A percentile compares a stretch with the other conserved stretches of the same genome.
Conservation (phyloP, 2,113 vertebrate species). For the Mormyrus lacerda region DNA sequence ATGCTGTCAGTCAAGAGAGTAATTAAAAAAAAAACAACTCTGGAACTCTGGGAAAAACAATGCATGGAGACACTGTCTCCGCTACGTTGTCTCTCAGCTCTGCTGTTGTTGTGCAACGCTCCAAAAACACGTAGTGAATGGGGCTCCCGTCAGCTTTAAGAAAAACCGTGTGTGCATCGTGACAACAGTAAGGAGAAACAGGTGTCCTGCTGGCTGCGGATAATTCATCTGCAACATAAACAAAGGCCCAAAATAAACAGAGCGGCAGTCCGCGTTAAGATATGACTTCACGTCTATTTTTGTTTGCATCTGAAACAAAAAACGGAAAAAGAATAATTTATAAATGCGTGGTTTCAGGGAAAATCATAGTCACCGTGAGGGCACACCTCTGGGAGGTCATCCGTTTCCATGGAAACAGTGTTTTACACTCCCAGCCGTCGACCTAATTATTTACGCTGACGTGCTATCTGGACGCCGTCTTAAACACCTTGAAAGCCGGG, state of each 20-base stretch:
- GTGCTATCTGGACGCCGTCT: conserved; percentile 7
- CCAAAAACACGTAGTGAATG: conserved; percentile 29
- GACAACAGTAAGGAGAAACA: conserved; percentile 49
- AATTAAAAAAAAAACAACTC: not conserved
- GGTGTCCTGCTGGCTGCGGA: conserved; percentile 29
- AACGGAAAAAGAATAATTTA: not conserved
- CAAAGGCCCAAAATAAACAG: not conserved
- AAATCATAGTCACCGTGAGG: not conserved
- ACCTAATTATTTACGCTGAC: not conserved
- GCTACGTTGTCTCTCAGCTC: not conserved
- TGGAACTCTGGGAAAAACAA: not conserved
- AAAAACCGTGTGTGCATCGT: conserved; percentile 30
- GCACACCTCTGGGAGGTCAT: not conserved
- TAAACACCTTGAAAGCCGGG: not conserved
- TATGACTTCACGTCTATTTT: not conserved
- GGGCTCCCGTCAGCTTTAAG: conserved; percentile 30
- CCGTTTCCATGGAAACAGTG: not conserved
- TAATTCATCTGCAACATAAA: not conserved
- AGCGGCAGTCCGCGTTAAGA: not conserved
- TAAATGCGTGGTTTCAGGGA: not conserved
- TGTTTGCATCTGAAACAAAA: conserved; percentile 7
- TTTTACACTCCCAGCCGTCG: not conserved
- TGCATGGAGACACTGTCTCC: not conserved
- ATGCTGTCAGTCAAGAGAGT: not conserved
- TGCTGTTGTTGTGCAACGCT: conserved; percentile 38